A percentile compares a stretch with the other conserved stretches of the same genome.
These are phyloP conservation scores for Caenorhabditis doughertyi DNA, from an alignment of 2,888 invertebrate genomes.

Conservation along the genomic window DNA sequence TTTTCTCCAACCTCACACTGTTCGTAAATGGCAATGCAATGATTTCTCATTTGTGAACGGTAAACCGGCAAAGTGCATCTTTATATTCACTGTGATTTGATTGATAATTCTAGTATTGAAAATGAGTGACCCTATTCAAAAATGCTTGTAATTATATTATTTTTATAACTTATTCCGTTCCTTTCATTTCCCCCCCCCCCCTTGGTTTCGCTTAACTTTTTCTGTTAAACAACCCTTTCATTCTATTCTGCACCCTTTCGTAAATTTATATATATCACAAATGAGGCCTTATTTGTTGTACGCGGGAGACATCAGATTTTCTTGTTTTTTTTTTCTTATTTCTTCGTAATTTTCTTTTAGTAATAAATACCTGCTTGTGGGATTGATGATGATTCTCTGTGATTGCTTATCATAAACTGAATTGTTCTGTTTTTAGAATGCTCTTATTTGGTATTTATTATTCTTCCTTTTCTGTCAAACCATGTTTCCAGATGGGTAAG, in stretches of 20 bases:
- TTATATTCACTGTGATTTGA: conserved; percentile 65
- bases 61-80: conserved; percentile 47
- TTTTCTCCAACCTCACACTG: conserved; percentile 35
- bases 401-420: conserved; percentile 28
- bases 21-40: neutral
- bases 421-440: neutral
- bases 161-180: conserved; percentile 57
- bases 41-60: conserved; percentile 18
- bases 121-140: conserved; percentile 49
- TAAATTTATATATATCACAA: conserved; percentile 41
- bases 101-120: conserved; percentile 58
- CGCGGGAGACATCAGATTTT: conserved; percentile 55
- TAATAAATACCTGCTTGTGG: conserved; percentile 52
- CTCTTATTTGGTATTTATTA: neutral
- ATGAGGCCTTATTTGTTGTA: conserved; percentile 61
- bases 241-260: conserved; percentile 32
- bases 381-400: conserved; percentile 8
- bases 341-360: conserved; percentile 25
- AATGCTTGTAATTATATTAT: conserved; percentile 53
- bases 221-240: neutral
- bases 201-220: conserved; percentile 44
- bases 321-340: conserved; percentile 24
- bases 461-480: too few relatives aligned
- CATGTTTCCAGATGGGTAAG: conserved; percentile 37
- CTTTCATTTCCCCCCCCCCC: conserved; percentile 13